Evolutionary conservation across 1,140 invertebrate species (phyloP).

Genomic region (Epicauta chinensis): DNA sequence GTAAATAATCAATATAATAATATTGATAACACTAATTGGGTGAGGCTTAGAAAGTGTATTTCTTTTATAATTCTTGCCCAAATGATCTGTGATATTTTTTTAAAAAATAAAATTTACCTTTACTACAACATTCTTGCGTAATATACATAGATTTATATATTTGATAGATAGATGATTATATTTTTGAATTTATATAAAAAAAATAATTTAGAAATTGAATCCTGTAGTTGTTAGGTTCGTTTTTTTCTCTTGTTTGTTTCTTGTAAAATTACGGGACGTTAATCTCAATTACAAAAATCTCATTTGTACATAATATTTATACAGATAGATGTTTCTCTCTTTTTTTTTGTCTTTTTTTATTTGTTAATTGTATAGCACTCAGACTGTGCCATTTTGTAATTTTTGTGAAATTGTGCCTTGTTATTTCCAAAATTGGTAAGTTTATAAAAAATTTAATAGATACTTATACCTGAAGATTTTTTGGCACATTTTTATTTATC

Average conservation of each 20-base stretch:
- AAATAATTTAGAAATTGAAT: conserved; percentile 1
- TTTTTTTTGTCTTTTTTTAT: too few relatives aligned
- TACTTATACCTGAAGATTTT: too few relatives aligned
- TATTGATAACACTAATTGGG: conserved; percentile 17
- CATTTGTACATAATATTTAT: conserved; percentile 15
- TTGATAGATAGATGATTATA: conserved; percentile 16
- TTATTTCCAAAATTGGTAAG: too few relatives aligned
- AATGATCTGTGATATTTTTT: conserved; percentile 33
- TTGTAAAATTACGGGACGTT: conserved; percentile 4
- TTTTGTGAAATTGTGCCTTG: too few relatives aligned
- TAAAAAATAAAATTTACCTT: conserved; percentile 14
- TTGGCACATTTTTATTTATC: too few relatives aligned
- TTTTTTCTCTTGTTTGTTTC: neutral
- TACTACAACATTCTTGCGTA: conserved; percentile 2
- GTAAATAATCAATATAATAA: conserved; percentile 18
- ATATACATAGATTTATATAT: conserved; percentile 10
- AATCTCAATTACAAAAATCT: conserved; percentile 7
- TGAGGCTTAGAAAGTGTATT: conserved; percentile 23
- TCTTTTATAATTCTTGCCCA: conserved; percentile 37
- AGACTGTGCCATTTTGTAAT: too few relatives aligned
- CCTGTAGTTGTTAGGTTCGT: conserved; percentile 9
- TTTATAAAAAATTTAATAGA: too few relatives aligned
- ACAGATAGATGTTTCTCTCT: conserved; percentile 5
- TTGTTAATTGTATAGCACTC: too few relatives aligned
- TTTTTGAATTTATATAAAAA: conserved; percentile 19